Evolutionary conservation across 2,113 vertebrate genomes (phyloP), one percentile per base, ranked within the genome.

Genomic region (Ia io): DNA sequence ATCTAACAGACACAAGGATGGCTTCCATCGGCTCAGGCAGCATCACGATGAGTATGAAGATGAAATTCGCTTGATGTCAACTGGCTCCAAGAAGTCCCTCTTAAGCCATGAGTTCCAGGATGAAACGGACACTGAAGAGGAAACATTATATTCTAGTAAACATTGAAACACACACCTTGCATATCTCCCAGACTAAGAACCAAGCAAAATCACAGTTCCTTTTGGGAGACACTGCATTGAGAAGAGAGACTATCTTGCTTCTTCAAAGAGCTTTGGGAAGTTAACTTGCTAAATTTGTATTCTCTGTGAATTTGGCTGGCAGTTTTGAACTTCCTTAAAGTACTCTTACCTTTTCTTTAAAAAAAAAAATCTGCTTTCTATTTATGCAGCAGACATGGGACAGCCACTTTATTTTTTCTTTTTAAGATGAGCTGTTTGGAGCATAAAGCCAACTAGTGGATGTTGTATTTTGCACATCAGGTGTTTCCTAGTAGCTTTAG

Each of bases 91-190:
- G 97, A 99, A 99, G 92, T 99, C 99, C 17, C 99, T 99, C 71
- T 98, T 99, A 44, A 99, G 98, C 96, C 98, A 99, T 0, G 99
- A 99, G 91, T 99, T 99, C 98, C 99, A 99, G 98, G 99, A 99
- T n/a, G 99, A 99, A 96, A 99, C 99, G 0, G 99, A 99, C 98
- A 99, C 99, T 23, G 99, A 99, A 7, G 99, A 99, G 93, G 99
- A 99, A 96, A 99, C 99, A 1, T 93, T 99, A 35, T 99, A 99
- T 85, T 99, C 99, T 96, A 99, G 99, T 98, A 99, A 99, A 98
- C 99, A 99, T 96, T 99, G 98, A 99, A 74, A 93, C 42, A 25
- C 69, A 95, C 49, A 70, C 65, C 71, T 80, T 76, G 65, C 65
- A 20, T 73, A 77, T 95, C 88, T 97, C 92, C 97, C 88, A 91